phyloP scores from a whole-genome alignment of 1,140 invertebrate genomes.

The Leptestheria dahalacensis region DNA sequence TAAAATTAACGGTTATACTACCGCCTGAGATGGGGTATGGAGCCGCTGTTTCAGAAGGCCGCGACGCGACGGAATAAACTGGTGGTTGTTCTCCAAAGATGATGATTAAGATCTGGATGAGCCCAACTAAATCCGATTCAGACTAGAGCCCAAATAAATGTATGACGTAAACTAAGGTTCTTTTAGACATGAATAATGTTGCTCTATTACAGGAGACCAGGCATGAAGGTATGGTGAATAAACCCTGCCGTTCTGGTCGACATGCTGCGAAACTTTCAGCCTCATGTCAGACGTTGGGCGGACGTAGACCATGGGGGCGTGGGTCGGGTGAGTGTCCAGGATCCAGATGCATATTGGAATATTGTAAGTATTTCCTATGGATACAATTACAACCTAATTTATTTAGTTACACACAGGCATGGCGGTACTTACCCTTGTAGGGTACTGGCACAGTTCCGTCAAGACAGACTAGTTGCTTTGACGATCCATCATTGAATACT shows the following conservation, averaged over 20 bases:
- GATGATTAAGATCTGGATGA: conserved; percentile 81
- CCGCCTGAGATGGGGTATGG: conserved; percentile 15
- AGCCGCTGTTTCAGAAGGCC: conserved; percentile 18
- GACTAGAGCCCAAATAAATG: neutral
- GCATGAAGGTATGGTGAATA: conserved; percentile 94
- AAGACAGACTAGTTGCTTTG: conserved; percentile 66
- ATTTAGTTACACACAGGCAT: neutral
- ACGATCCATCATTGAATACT: conserved; percentile 81
- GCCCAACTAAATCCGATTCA: conserved; percentile 60
- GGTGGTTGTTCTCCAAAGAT: conserved; percentile 92
- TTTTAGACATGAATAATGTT: neutral
- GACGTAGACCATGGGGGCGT: conserved; percentile 95
- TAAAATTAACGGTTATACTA: neutral
- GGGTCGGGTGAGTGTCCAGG: conserved; percentile 90
- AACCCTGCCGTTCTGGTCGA: conserved; percentile 89
- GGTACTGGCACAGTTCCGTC: conserved; percentile 82
- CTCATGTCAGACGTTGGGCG: conserved; percentile 89
- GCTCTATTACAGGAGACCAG: conserved; percentile 61
- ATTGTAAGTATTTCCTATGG: conserved; percentile 66
- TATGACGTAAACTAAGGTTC: neutral
- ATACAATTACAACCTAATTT: conserved; percentile 13
- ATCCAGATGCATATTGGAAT: conserved; percentile 95
- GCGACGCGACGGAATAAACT: conserved; percentile 53
- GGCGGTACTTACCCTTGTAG: conserved; percentile 53
- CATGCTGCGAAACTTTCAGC: conserved; percentile 84